Conservation (phyloP, 2,797 vertebrate species). For the Limnodromus scolopaceus region DNA sequence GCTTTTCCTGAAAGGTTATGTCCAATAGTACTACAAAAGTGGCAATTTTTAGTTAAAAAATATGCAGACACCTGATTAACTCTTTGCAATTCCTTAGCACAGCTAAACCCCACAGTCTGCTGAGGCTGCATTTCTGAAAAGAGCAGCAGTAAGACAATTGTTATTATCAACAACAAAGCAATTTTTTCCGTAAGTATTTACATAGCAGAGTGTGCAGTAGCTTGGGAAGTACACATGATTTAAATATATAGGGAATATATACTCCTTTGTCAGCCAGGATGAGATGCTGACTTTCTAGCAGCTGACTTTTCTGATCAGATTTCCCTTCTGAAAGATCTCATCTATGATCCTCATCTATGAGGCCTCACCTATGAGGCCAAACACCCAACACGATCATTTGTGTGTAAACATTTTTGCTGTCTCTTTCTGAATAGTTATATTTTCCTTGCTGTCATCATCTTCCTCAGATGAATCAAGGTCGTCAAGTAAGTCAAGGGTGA, state of each 20-base stretch:
- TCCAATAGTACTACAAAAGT: background rate
- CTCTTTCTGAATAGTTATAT: background rate
- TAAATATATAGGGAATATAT: background rate
- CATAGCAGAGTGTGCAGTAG: background rate
- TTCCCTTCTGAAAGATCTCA: background rate
- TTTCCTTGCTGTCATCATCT: background rate
- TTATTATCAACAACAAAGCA: background rate
- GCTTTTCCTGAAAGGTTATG: background rate
- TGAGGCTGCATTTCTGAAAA: background rate
- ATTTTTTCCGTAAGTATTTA: background rate
- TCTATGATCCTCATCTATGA: no score
- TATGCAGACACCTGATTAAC: background rate
- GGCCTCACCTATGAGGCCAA: background rate
- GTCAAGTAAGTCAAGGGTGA: background rate
- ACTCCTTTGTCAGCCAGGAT: background rate
- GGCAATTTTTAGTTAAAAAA: background rate
- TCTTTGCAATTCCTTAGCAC: background rate
- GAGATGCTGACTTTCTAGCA: background rate
- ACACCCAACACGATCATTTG: background rate
- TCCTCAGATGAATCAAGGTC: background rate
- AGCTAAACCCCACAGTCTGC: background rate
- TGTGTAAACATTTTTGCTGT: background rate
- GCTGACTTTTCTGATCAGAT: background rate
- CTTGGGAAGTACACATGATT: background rate
- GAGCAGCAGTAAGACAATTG: background rate